Evolutionary conservation across 2,797 vertebrate genomes (phyloP), one percentile per base, ranked within the genome.

Genomic region (Phrynocephalus vlangalii): DNA sequence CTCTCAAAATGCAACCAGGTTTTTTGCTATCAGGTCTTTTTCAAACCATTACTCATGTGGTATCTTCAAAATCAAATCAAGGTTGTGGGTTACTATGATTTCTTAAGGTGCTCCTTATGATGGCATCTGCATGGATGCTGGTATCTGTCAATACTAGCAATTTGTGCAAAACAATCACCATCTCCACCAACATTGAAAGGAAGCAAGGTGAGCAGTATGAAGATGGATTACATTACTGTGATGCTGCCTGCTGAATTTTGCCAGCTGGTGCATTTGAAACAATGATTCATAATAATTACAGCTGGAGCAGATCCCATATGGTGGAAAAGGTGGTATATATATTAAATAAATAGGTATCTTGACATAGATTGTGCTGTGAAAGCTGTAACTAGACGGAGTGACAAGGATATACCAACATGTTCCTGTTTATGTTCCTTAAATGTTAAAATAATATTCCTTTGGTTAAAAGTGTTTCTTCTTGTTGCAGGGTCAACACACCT

Each of bases 401-500:
- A 78, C 9, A 48, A 28, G 48, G 30, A 33, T 44, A 33, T 82
- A 63, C n/a, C 5, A 24, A 73, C 71, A 38, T n/a, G 26, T 66
- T n/a, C 20, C 10, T 18, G 10, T 76, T 22, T 9, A 13, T 20
- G 30, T 16, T 22, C 13, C 60, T 79, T 84, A 28, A 38, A 75
- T 1, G 10, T 60, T 13, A 16, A 81, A 84, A 33, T 11, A 28
- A 20, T 63, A 18, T 5, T 0, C 18, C 20, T 5, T 0, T 16
- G 67, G 10, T 77, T 38, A 52, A 48, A 89, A 87, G 86, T 0
- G 0, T 44, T 0, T 71, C 15, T 6, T 82, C 84, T 0, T 60
- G 70, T 44, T 50, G 15, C 89, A 99, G 99, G 99, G 94, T 97
- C 94, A 99, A 99, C 95, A 98, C 97, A 20, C 97, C 98, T 26